These are phyloP conservation scores for Teleogryllus occipitalis DNA, from an alignment of 1,140 invertebrate species.

Conservation along the genomic window DNA sequence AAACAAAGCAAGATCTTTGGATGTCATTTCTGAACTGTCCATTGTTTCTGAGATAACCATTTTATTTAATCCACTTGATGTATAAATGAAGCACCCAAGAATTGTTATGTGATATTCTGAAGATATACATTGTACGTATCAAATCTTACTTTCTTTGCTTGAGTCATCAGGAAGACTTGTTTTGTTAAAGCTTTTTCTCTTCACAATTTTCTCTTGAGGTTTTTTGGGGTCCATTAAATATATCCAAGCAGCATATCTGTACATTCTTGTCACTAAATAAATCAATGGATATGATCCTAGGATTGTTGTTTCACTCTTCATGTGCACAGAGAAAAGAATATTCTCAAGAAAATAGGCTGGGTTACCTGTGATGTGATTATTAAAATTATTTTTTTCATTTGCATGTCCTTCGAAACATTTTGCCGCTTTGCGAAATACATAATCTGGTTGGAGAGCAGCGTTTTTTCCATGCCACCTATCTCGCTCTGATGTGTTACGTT, in stretches of 20 bases:
- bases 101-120: not conserved
- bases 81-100: not conserved
- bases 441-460: too few relatives aligned
- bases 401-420: too few relatives aligned
- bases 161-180: not conserved
- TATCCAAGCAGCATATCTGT: not conserved
- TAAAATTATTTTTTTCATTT: too few relatives aligned
- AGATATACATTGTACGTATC: not conserved
- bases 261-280: conserved; percentile 5
- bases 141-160: not conserved
- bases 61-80: not conserved
- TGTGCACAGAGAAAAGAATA: too few relatives aligned
- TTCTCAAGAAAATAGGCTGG: too few relatives aligned
- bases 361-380: too few relatives aligned
- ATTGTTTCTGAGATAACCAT: not conserved
- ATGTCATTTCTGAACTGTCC: not conserved
- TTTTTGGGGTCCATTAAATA: not conserved
- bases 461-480: too few relatives aligned
- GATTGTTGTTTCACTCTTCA: not conserved
- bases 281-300: not conserved
- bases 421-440: too few relatives aligned
- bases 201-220: not conserved
- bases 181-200: not conserved
- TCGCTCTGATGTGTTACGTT: too few relatives aligned
- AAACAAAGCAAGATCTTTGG: not conserved